Base-by-base conservation (phyloP, 2,113 vertebrate genomes). In the Cervus canadensis region DNA sequence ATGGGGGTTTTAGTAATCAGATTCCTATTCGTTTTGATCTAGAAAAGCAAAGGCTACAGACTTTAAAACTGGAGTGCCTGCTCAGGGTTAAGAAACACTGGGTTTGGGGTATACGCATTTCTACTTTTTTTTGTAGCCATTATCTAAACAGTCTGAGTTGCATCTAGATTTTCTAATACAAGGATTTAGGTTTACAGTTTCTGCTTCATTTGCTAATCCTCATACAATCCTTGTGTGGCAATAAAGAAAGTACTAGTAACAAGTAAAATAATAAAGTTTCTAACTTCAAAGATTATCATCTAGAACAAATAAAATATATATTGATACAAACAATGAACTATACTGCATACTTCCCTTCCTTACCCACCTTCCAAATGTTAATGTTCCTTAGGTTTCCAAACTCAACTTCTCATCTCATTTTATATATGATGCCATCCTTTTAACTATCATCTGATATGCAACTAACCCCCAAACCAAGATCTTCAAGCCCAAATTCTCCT, bases 191-290 rank as follows among this genome's bases (percentile, higher is more conserved):
- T 93, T 95, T 93, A 33, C 74, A 52, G 52, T 16, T 91, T 94
- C 28, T 95, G n/a, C 43, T 97, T 97, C 71, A 97, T 87, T 92
- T 97, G 36, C 52, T 95, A 94, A 95, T 88, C 33, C n/a, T 45
- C 26, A 87, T 60, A 83, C 81, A 92, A 59, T 94, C 87, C 43
- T 91, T 78, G 4, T n/a, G 30, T 62, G 60, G 12, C 50, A 85
- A 54, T 92, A 76, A 89, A 60, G 54, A 88, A 95, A 28, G 36
- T 85, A 93, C 57, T 82, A 94, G 25, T 81, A 89, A 85, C 28
- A 57, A 12, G 84, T 16, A 93, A 81, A 94, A 59, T 76, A 94
- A 92, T n/a, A 79, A 0, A 78, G 71, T 62, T 74, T 14, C 45
- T 87, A 23, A 36, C 40, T 54, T 97, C 76, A 95, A 94, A 84